Conservation (phyloP, 2,797 vertebrate species). For the Anas flavirostris region DNA sequence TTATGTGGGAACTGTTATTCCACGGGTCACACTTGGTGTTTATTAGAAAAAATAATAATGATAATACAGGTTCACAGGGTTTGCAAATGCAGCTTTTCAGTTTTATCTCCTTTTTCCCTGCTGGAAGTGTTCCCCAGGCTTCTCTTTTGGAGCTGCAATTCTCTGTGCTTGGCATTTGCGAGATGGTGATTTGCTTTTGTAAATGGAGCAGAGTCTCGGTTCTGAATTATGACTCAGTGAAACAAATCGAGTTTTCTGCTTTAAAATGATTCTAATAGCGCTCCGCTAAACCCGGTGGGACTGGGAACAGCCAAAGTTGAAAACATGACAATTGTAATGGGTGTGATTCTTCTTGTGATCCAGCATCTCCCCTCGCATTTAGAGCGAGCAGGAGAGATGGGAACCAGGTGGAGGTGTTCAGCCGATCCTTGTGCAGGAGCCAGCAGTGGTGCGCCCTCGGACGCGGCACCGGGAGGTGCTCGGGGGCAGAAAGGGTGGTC, state of each 20-base stretch:
- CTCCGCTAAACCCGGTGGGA: background rate
- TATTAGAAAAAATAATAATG: background rate
- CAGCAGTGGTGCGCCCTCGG: background rate
- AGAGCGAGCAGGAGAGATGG: background rate
- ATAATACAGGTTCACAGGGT: background rate
- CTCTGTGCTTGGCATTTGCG: slow-evolving; percentile 1
- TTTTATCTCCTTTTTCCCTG: background rate
- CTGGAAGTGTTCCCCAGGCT: slow-evolving; percentile 10
- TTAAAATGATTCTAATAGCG: background rate
- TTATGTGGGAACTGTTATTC: background rate
- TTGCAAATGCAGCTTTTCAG: slow-evolving; percentile 31
- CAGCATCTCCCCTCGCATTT: background rate
- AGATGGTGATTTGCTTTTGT: slow-evolving; percentile 43
- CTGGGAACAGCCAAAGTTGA: background rate
- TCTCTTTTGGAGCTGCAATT: background rate
- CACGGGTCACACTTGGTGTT: background rate
- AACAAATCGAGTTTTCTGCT: slow-evolving; percentile 9
- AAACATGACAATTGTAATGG: background rate
- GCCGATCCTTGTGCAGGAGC: accelerated
- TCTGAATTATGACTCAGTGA: slow-evolving; percentile 58
- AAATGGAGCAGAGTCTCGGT: slow-evolving; percentile 3
- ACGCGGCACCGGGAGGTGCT: background rate
- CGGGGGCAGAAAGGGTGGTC: background rate
- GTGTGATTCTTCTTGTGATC: background rate
- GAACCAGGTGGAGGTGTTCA: accelerated